Evolutionary conservation across 2,888 invertebrate genomes (phyloP).

Genomic region (Mylabris sibirica): DNA sequence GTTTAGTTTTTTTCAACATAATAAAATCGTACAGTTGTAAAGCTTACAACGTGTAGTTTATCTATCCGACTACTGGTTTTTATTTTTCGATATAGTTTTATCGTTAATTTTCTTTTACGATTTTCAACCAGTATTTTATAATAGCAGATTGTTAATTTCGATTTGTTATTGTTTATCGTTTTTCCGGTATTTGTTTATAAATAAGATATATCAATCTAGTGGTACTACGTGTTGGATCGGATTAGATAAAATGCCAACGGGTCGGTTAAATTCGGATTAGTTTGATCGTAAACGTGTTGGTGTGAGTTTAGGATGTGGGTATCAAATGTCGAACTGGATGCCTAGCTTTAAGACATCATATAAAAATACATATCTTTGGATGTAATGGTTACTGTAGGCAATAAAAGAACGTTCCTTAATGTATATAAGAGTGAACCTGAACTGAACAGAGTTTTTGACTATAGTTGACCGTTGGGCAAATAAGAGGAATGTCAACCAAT

Average conservation of each 20-base stretch:
- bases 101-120: not conserved
- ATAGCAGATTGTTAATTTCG: not conserved
- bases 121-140: not conserved
- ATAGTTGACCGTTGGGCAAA: constrained; percentile 33
- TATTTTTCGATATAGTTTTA: not conserved
- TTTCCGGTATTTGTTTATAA: not conserved
- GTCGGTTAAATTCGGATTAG: not conserved
- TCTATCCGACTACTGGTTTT: not conserved
- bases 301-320: constrained; percentile 4
- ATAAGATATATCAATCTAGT: not conserved
- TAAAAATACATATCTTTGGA: constrained; percentile 33
- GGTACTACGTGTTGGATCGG: not conserved
- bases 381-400: constrained; percentile 31
- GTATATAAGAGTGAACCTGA: constrained; percentile 25
- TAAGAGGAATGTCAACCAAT: constrained; percentile 34
- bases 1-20: constrained; percentile 2
- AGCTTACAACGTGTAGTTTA: not conserved
- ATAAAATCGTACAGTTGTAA: not conserved
- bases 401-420: constrained; percentile 34
- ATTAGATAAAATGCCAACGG: constrained; percentile 3
- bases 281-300: not conserved
- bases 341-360: constrained; percentile 27
- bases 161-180: not conserved
- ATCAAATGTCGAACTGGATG: constrained; percentile 22
- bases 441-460: constrained; percentile 30